Base-by-base conservation (phyloP, 2,113 vertebrate genomes). In the Tachysurus vachellii region DNA sequence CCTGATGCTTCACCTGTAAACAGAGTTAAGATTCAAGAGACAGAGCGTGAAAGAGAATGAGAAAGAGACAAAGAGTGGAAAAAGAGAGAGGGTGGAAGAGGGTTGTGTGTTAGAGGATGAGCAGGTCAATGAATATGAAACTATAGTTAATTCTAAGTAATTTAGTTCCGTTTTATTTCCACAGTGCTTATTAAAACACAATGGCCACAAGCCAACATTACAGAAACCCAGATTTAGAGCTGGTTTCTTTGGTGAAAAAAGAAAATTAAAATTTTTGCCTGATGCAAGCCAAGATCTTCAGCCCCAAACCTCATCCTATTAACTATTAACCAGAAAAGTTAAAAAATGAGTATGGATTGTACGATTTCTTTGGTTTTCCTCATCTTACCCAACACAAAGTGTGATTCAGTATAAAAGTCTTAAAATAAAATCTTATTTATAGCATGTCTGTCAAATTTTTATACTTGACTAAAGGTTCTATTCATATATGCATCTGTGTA, bases 1-100 rank as follows among this genome's bases (percentile, higher is more conserved):
- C 83, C 85, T 14, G 89, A 86, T 64, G 85, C 89, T 88, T 84
- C 64, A 23, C 17, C 89, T 90, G 61, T 50, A 85, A n/a, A 50
- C 17, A 70, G 31, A n/a, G 23, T 13, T 23, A 13, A 28, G 21
- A 79, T 17, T 9, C 47, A 31, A 28, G n/a, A 17, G 53, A 19
- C n/a, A 19, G 8, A 26, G 3, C 47, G 62, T 44, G 85, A 36
- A 3, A 71, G 64, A 57, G 50, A 17, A 3, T 9, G 47, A 17
- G 26, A 10, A 5, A 2, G 62, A 59, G 44, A 6, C 16, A 73
- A 17, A 11, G 73, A 53, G 23, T 8, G 71, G 36, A 36, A 36
- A 36, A 36, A 26, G 71, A 26, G 42, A 42, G 9, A 70, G 47
- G n/a, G 71, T 16, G 73, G 0, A 14, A 28, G 84, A 21, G 31